phyloP scores from a whole-genome alignment of 1,140 invertebrate genomes.

The Theocolax elegans region DNA sequence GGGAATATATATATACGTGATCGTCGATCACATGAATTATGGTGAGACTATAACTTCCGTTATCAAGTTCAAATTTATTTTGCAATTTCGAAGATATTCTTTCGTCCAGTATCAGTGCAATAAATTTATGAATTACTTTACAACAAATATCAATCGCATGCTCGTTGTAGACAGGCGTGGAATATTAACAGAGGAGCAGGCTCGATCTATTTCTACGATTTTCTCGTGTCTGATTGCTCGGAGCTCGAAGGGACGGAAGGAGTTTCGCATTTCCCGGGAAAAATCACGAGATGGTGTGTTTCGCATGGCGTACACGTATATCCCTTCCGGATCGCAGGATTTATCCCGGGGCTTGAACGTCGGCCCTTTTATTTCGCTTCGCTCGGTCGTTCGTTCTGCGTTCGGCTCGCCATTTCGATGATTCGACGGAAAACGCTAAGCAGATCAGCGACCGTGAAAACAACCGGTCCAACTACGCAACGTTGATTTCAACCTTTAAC shows the following conservation, averaged over 20 bases:
- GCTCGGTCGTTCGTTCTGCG: constrained; percentile 41
- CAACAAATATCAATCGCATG: no score
- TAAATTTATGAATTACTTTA: no score
- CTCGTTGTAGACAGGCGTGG: no score
- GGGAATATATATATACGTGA: no score
- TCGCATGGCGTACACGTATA: constrained; percentile 54
- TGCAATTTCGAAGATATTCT: no score
- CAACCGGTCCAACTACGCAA: neutral
- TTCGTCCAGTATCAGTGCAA: no score
- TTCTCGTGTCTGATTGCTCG: constrained; percentile 1
- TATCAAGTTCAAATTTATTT: no score
- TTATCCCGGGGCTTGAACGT: constrained; percentile 47
- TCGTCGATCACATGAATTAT: no score
- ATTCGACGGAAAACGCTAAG: constrained; percentile 46
- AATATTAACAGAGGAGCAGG: no score
- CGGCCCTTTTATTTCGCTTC: constrained; percentile 49
- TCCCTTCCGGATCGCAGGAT: constrained; percentile 52
- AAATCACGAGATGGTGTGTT: constrained; percentile 49
- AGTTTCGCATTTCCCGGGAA: no score
- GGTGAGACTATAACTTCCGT: no score
- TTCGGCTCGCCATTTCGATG: constrained; percentile 44
- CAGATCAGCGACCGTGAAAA: constrained; percentile 44
- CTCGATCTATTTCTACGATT: neutral
- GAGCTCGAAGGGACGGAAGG: no score
- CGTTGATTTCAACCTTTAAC: neutral